These are phyloP conservation scores for Hippocampus comes DNA, from an alignment of 2,113 vertebrate genomes.

Conservation along the genomic window DNA sequence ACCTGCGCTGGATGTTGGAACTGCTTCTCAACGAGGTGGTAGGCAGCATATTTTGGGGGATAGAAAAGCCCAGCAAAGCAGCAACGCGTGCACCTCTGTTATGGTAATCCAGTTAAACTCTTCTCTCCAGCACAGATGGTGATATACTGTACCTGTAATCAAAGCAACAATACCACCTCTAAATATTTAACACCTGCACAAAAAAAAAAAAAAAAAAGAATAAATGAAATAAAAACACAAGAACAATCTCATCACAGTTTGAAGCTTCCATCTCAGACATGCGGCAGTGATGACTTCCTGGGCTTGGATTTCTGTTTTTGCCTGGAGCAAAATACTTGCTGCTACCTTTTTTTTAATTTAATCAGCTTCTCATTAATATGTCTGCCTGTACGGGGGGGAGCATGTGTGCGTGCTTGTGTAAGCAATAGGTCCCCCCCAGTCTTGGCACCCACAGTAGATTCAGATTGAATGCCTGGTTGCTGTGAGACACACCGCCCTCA, in stretches of 20 bases:
- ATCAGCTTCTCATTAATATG: conserved; percentile 65
- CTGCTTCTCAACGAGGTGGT: conserved; percentile 87
- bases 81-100: conserved; percentile 11
- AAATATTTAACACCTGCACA: conserved; percentile 43
- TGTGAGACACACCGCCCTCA: conserved; percentile 49
- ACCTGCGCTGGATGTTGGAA: conserved; percentile 87
- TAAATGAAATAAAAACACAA: conserved; percentile 12
- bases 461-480: conserved; percentile 63
- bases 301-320: neutral
- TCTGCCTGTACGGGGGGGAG: conserved; percentile 45
- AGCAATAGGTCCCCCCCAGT: conserved; percentile 49
- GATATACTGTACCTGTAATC: conserved; percentile 33
- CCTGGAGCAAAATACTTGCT: too few species aligned
- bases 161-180: conserved; percentile 31
- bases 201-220: too few species aligned
- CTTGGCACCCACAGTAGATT: conserved; percentile 57
- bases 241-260: conserved; percentile 24
- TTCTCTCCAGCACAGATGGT: conserved; percentile 20
- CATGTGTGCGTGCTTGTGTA: conserved; percentile 10
- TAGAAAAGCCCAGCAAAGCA: neutral
- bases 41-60: neutral
- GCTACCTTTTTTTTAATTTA: conserved; percentile 24
- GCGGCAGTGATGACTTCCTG: conserved; percentile 36
- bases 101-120: conserved; percentile 6
- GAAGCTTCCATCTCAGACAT: conserved; percentile 22